phyloP scores from a whole-genome alignment of 2,113 vertebrate genomes.

The Orthonyx spaldingii region DNA sequence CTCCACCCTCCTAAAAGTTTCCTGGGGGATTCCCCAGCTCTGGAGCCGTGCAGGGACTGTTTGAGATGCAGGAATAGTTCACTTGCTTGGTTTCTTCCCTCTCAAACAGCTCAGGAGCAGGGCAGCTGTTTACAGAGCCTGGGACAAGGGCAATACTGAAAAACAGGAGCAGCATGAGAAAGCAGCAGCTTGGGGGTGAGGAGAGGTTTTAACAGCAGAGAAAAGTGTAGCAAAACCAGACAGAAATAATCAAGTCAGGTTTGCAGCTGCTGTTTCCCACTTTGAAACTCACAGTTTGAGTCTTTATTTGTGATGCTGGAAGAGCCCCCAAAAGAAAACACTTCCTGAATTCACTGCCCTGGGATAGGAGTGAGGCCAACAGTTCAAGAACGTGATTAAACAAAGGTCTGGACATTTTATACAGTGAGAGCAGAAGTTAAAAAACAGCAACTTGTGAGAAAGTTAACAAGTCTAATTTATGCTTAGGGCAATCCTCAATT shows the following conservation, averaged over 20 bases:
- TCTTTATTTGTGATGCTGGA: neutral
- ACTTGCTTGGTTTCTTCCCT: neutral
- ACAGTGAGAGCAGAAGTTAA: neutral
- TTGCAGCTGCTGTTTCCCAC: neutral
- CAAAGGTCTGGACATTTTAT: neutral
- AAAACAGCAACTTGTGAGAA: neutral
- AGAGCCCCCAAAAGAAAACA: neutral
- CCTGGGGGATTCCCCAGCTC: constrained; percentile 51
- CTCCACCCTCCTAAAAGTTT: constrained; percentile 30
- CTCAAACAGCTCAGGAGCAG: neutral
- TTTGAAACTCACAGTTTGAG: neutral
- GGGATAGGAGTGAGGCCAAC: neutral
- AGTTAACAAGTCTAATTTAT: neutral
- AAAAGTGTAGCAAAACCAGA: neutral
- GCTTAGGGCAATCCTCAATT: neutral
- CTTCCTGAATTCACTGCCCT: neutral
- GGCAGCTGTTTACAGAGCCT: neutral
- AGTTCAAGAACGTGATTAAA: neutral
- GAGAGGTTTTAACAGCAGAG: neutral
- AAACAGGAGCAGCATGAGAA: neutral
- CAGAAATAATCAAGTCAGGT: neutral
- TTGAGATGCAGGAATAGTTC: neutral
- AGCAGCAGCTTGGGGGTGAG: neutral
- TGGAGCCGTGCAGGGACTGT: neutral
- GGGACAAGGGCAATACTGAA: neutral